Percentiles rank a stretch among this genome's conserved stretches.
Conservation (phyloP, 2,888 invertebrate genomes). For the Caenorhabditis afra region DNA sequence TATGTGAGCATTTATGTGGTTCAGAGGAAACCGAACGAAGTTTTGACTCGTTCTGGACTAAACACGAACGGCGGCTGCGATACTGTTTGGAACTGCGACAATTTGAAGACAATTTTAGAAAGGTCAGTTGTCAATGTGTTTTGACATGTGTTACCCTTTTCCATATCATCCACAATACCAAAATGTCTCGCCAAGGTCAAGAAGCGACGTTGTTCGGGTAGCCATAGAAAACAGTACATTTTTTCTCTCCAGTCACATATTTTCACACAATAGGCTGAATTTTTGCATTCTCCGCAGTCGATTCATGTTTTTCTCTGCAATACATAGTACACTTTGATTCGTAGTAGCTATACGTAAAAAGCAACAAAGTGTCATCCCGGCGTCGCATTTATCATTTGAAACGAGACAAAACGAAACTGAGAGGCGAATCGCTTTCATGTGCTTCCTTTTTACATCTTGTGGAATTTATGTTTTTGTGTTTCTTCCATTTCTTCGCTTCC, state of each 20-base stretch:
- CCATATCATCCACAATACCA: constrained; percentile 3
- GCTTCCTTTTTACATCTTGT: constrained; percentile 2
- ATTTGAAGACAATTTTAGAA: constrained; percentile 95
- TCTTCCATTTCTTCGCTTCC: constrained; percentile 13
- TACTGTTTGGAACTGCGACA: constrained; percentile 92
- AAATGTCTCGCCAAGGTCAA: constrained; percentile 45
- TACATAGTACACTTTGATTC: constrained; percentile 3
- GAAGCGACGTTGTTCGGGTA: constrained; percentile 14
- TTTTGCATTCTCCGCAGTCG: constrained; percentile 14
- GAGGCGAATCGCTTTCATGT: constrained; percentile 18
- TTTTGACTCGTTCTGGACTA: constrained; percentile 94
- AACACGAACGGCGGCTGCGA: constrained; percentile 91
- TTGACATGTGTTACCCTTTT: too few relatives aligned
- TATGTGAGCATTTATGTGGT: constrained; percentile 30
- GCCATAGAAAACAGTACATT: constrained; percentile 33
- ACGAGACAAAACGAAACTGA: constrained; percentile 10
- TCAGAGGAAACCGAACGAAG: constrained; percentile 87
- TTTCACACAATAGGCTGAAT: constrained; percentile 13
- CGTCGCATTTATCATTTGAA: constrained; percentile 48
- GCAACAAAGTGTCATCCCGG: constrained; percentile 40
- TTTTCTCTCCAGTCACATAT: background rate
- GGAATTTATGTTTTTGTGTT: constrained; percentile 8
- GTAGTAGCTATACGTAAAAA: constrained; percentile 35
- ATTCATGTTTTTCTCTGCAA: constrained; percentile 6
- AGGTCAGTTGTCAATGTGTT: constrained; percentile 81